Base-by-base conservation (phyloP, 2,888 invertebrate species). In the Desoria tigrina region DNA sequence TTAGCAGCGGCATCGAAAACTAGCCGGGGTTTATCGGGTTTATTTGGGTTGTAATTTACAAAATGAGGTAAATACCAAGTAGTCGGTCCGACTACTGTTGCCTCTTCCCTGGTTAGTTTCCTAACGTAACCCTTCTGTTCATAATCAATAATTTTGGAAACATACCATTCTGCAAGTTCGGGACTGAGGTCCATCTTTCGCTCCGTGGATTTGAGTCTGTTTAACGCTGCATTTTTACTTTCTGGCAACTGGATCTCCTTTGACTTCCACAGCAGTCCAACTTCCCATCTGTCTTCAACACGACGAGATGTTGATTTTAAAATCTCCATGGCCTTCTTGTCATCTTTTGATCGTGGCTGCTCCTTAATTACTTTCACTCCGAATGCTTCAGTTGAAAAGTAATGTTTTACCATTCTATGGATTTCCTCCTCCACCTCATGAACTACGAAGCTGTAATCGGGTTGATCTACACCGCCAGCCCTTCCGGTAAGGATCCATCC, bases 1-100 rank as follows among this genome's bases (percentile, higher is more conserved):
- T n/a, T n/a, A n/a, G n/a, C n/a, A n/a, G n/a, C n/a, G n/a, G n/a
- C n/a, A n/a, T n/a, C n/a, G 28, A 72, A 74, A 2, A 76, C 74
- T 1, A 76, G 27, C 3, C 75, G 42, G 0, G 71, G n/a, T 23
- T 74, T 75, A 2, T 39, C 60, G 1, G 75, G 70, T 45, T 75
- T 74, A 24, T 72, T 73, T 3, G 64, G 66, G 21, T 66, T 70
- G 0, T 18, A 24, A 0, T 70, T 73, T 0, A 59, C 64, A 61
- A 74, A 72, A 42, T 76, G 73, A 1, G 73, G 72, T 0, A 76
- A 37, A 28, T 71, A 72, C 66, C 62, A 73, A 3, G 53, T 64
- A n/a, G 49, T 54, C 1, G 18, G 4, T 21, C 16, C 18, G 2
- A 6, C 1, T 9, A 18, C 14, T 1, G 3, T 16, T 11, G 9